Evolutionary conservation across 2,113 vertebrate genomes (phyloP).

Genomic region (Aleadryas rufinucha): DNA sequence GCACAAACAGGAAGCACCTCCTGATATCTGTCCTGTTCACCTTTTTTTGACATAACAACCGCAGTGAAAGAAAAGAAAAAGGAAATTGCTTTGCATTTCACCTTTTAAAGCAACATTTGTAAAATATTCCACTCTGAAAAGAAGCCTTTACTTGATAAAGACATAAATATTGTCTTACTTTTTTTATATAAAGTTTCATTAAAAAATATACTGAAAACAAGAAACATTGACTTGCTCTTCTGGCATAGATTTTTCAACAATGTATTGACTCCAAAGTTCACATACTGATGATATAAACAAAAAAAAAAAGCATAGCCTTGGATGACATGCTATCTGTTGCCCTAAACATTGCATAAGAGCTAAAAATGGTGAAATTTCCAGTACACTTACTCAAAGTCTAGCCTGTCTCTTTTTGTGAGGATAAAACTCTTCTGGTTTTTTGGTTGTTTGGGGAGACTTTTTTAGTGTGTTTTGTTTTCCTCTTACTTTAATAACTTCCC

Average conservation of each 20-base stretch:
- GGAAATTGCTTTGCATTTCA: slow-evolving; percentile 62
- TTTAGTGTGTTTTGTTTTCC: background rate
- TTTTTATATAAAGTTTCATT: background rate
- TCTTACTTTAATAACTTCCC: background rate
- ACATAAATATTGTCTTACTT: background rate
- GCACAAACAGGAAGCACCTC: slow-evolving; percentile 75
- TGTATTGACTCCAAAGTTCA: background rate
- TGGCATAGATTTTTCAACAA: background rate
- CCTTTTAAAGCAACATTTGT: background rate
- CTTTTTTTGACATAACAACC: slow-evolving; percentile 67
- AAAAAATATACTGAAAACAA: background rate
- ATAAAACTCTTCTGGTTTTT: background rate
- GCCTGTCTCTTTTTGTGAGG: background rate
- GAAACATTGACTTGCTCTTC: background rate
- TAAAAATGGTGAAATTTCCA: background rate
- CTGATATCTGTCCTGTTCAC: slow-evolving; percentile 52
- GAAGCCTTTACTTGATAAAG: background rate
- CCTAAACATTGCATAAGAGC: background rate
- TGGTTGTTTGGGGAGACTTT: background rate
- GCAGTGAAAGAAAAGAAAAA: slow-evolving; percentile 29
- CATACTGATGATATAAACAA: background rate
- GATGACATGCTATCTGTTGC: background rate
- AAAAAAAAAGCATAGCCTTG: background rate
- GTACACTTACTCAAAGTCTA: background rate
- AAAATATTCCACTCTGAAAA: background rate